Evolutionary conservation across 2,113 vertebrate species (phyloP).

Genomic region (Fukomys damarensis): DNA sequence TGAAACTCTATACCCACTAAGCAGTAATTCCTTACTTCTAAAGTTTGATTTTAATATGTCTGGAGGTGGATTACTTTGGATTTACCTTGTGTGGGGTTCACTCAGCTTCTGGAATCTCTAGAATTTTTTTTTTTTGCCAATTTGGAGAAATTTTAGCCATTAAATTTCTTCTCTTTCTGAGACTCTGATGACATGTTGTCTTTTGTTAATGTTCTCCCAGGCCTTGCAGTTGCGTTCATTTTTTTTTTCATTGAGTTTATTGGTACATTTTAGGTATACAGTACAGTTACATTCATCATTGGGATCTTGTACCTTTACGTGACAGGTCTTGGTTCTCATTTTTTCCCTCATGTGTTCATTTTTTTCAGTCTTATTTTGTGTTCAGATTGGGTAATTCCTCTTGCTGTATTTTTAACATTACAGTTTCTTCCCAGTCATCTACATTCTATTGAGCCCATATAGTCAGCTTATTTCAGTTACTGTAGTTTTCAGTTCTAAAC

Average conservation of each 20-base stretch:
- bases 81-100: conserved; percentile 47
- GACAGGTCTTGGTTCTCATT: too few species aligned
- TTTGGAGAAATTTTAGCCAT: conserved; percentile 19
- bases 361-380: neutral
- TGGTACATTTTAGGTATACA: too few species aligned
- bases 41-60: conserved; percentile 49
- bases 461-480: conserved; percentile 44
- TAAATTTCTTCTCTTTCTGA: conserved; percentile 30
- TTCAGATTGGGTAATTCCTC: conserved; percentile 15
- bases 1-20: conserved; percentile 44
- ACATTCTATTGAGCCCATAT: neutral
- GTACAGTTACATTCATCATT: too few species aligned
- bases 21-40: neutral
- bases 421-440: neutral
- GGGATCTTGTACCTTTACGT: too few species aligned
- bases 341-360: too few species aligned
- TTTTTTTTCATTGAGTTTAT: too few species aligned
- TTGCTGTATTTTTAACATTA: conserved; percentile 29
- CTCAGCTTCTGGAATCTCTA: conserved; percentile 42
- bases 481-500: conserved; percentile 34
- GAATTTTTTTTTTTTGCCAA: conserved; percentile 35
- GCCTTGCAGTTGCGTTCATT: neutral
- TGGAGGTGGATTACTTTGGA: neutral
- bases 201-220: conserved; percentile 14
- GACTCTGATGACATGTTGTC: conserved; percentile 7